Evolutionary conservation across 2,113 vertebrate genomes (phyloP).

Genomic region (Clarias batrachus): DNA sequence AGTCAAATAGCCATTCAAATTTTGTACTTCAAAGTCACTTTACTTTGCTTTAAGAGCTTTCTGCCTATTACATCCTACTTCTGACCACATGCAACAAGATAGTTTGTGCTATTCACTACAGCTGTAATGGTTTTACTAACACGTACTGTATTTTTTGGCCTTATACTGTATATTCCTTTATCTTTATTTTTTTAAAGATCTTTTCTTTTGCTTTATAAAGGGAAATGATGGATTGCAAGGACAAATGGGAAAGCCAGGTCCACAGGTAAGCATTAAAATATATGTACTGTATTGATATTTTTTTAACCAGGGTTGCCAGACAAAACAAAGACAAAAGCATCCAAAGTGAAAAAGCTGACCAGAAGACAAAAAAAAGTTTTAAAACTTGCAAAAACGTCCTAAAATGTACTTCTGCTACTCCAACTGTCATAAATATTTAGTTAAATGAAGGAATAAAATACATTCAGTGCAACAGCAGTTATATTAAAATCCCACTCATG

Average conservation of each 20-base stretch:
- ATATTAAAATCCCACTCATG: background rate
- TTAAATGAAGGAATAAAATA: background rate
- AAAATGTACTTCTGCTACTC: background rate
- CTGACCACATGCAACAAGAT: too few relatives aligned
- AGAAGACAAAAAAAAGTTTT: background rate
- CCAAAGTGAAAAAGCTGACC: background rate
- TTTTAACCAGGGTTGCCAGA: background rate
- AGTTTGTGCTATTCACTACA: too few relatives aligned
- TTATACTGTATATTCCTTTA: too few relatives aligned
- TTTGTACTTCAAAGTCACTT: too few relatives aligned
- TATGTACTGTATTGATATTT: background rate
- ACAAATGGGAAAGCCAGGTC: constrained; percentile 78
- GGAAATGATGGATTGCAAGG: constrained; percentile 81
- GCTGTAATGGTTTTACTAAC: too few relatives aligned
- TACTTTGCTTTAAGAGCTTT: too few relatives aligned
- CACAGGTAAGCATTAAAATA: constrained; percentile 69
- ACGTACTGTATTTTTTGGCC: too few relatives aligned
- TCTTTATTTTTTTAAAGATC: too few relatives aligned
- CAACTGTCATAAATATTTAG: background rate
- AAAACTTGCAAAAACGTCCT: background rate
- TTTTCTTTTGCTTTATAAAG: constrained; percentile 58
- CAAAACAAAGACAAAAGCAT: background rate
- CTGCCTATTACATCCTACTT: too few relatives aligned
- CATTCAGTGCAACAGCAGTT: background rate
- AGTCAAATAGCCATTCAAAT: too few relatives aligned